Percentiles rank a stretch among this genome's conserved stretches.
These are phyloP conservation scores for Origma solitaria DNA, from an alignment of 2,113 vertebrate species.

Conservation along the genomic window DNA sequence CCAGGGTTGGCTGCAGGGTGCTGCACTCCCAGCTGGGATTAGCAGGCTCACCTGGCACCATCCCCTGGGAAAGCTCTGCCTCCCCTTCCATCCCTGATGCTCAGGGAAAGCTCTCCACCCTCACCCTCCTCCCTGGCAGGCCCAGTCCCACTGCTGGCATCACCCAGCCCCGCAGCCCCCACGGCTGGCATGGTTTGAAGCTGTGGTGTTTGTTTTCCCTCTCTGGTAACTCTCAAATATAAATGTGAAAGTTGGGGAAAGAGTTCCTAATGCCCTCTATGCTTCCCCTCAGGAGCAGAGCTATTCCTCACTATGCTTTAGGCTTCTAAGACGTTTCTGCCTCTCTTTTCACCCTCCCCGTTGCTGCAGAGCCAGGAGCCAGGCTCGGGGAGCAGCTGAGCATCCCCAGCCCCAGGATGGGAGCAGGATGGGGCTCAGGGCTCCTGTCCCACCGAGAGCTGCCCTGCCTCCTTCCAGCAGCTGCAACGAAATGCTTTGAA, in stretches of 20 bases:
- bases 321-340: background rate
- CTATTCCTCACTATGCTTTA: background rate
- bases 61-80: background rate
- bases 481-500: background rate
- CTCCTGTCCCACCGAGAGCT: background rate
- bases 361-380: background rate
- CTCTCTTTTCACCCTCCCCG: accelerated
- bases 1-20: background rate
- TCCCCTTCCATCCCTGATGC: background rate
- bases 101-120: background rate
- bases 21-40: background rate
- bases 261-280: constrained; percentile 20
- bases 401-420: background rate
- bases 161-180: background rate
- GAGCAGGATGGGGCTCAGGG: accelerated
- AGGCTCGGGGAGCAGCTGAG: accelerated
- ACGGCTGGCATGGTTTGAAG: background rate
- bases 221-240: background rate
- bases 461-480: background rate
- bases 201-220: constrained; percentile 22
- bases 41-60: background rate
- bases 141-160: background rate
- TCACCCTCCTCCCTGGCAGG: accelerated
- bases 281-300: constrained; percentile 27
- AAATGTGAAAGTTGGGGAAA: constrained; percentile 13